A percentile compares a stretch with the other conserved stretches of the same genome.
Evolutionary conservation across 2,888 invertebrate genomes (phyloP).

Genomic region (Andrena flavipes): DNA sequence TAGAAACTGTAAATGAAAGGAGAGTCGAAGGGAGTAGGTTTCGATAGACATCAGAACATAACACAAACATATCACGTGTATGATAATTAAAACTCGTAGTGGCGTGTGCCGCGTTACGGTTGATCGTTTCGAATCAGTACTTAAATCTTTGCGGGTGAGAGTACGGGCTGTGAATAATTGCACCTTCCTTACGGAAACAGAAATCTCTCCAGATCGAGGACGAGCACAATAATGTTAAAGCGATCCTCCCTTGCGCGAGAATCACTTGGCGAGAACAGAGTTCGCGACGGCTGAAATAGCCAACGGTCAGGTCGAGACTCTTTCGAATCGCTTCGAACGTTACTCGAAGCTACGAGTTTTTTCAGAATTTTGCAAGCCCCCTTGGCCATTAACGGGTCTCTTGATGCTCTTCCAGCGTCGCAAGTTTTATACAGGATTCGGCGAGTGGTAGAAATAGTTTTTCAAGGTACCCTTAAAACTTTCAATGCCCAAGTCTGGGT

Average conservation of each 20-base stretch:
- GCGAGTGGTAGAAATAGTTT: neutral
- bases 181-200: conserved; percentile 51
- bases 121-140: conserved; percentile 51
- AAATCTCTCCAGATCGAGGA: conserved; percentile 10
- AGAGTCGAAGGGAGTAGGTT: neutral
- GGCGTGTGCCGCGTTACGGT: conserved; percentile 28
- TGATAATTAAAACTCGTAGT: conserved; percentile 23
- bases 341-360: neutral
- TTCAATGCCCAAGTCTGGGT: neutral
- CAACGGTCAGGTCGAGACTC: neutral
- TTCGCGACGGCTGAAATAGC: neutral
- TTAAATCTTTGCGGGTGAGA: conserved; percentile 62
- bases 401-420: neutral
- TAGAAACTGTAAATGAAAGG: neutral
- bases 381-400: neutral
- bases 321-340: conserved; percentile 4
- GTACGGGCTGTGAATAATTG: conserved; percentile 71
- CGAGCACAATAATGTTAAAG: conserved; percentile 28
- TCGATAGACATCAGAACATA: conserved; percentile 26
- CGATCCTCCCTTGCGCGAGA: neutral
- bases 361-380: neutral
- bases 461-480: neutral
- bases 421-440: conserved; percentile 2
- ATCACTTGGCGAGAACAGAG: neutral
- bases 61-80: conserved; percentile 65